phyloP scores from a whole-genome alignment of 1,140 invertebrate species.

The Teleogryllus occipitalis region DNA sequence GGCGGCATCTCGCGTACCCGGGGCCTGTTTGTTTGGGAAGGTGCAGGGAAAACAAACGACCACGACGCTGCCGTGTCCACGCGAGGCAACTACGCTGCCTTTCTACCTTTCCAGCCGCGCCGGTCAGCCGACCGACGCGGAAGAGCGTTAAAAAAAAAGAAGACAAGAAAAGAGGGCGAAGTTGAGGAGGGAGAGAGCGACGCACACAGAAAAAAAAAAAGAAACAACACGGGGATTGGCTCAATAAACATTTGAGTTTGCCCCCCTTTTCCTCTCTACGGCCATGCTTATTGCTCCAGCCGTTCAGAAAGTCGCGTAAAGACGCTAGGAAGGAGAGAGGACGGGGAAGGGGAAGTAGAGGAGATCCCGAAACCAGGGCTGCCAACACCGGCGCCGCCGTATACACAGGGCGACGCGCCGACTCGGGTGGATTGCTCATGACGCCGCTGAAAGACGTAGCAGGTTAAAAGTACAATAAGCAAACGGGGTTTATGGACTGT shows the following conservation, averaged over 20 bases:
- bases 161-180: neutral
- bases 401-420: neutral
- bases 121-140: too few species aligned
- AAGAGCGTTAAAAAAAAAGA: neutral
- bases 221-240: neutral
- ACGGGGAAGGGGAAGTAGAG: neutral
- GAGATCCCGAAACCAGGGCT: neutral
- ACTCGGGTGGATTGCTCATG: neutral
- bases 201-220: neutral
- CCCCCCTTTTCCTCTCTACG: neutral
- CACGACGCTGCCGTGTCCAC: neutral
- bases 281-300: neutral
- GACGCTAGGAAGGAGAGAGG: neutral
- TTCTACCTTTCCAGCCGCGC: neutral
- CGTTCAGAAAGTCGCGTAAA: neutral
- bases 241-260: neutral
- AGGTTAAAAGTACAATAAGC: conserved; percentile 5
- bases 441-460: neutral
- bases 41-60: neutral
- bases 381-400: neutral
- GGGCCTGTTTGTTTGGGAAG: neutral
- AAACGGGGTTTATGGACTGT: conserved; percentile 1
- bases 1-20: neutral
- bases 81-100: neutral
- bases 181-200: neutral